These are phyloP conservation scores for Parasteatoda lunata DNA, from an alignment of 2,888 invertebrate genomes.

Conservation along the genomic window DNA sequence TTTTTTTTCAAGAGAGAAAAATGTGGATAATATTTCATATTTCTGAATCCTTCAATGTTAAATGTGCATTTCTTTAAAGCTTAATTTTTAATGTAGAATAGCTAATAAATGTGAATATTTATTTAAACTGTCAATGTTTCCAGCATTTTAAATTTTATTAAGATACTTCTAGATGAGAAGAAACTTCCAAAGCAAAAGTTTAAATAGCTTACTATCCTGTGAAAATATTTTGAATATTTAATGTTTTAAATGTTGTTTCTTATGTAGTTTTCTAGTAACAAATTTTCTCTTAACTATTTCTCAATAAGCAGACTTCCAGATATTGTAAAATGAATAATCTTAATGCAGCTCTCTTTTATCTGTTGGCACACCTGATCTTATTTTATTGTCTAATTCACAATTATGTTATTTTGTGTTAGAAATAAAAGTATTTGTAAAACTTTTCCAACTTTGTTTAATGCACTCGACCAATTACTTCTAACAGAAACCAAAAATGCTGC, in stretches of 20 bases:
- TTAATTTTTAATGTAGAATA: background rate
- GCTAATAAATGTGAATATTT: background rate
- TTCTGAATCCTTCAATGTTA: background rate
- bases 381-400: slow-evolving; percentile 41
- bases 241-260: background rate
- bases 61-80: background rate
- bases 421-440: slow-evolving; percentile 46
- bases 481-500: too few species aligned
- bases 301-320: background rate
- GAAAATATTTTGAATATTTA: background rate
- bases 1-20: too few species aligned
- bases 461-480: too few species aligned
- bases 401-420: slow-evolving; percentile 53
- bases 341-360: slow-evolving; percentile 7
- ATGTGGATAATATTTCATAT: background rate
- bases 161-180: background rate
- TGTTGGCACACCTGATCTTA: slow-evolving; percentile 46
- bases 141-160: background rate
- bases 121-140: background rate
- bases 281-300: background rate
- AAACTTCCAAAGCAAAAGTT: background rate
- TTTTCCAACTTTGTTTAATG: background rate
- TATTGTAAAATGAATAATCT: background rate
- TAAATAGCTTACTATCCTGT: background rate
- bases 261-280: background rate